Evolutionary conservation across 2,113 vertebrate species (phyloP).

Genomic region (Etia nguti): DNA sequence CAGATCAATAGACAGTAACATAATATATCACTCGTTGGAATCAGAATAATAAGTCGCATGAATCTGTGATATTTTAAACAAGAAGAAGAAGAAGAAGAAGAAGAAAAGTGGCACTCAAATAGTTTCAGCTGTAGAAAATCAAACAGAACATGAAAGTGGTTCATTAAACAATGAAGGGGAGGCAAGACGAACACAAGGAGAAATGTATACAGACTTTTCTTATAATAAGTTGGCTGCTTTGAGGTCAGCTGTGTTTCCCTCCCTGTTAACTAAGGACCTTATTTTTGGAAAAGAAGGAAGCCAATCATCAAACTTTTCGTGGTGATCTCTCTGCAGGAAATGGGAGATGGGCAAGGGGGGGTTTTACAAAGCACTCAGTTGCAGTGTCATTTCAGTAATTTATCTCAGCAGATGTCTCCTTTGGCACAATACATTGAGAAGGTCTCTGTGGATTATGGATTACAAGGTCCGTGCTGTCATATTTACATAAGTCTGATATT

Average conservation of each 20-base stretch:
- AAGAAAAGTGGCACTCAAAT: constrained; percentile 68
- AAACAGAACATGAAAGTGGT: constrained; percentile 54
- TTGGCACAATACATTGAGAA: constrained; percentile 66
- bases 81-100: constrained; percentile 10
- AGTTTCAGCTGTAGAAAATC: constrained; percentile 65
- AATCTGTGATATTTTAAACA: constrained; percentile 70
- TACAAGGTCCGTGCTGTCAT: constrained; percentile 59
- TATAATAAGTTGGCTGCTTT: constrained; percentile 22
- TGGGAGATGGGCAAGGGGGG: neutral
- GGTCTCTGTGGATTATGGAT: constrained; percentile 50
- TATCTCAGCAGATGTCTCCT: constrained; percentile 42
- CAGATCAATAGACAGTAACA: constrained; percentile 70
- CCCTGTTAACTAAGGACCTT: constrained; percentile 3
- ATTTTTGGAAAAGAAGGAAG: constrained; percentile 22
- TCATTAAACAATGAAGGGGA: constrained; percentile 49
- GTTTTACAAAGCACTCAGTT: constrained; percentile 2
- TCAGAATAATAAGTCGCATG: constrained; percentile 67
- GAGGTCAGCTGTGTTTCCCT: constrained; percentile 26
- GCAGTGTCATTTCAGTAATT: constrained; percentile 4
- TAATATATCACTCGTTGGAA: constrained; percentile 72
- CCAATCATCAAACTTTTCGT: constrained; percentile 14
- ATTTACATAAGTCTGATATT: constrained; percentile 50
- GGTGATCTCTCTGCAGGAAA: neutral
- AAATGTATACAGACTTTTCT: constrained; percentile 17
- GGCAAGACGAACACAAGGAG: constrained; percentile 49